Evolutionary conservation across 2,888 invertebrate species (phyloP).

Genomic region (Matsumyia berberina): DNA sequence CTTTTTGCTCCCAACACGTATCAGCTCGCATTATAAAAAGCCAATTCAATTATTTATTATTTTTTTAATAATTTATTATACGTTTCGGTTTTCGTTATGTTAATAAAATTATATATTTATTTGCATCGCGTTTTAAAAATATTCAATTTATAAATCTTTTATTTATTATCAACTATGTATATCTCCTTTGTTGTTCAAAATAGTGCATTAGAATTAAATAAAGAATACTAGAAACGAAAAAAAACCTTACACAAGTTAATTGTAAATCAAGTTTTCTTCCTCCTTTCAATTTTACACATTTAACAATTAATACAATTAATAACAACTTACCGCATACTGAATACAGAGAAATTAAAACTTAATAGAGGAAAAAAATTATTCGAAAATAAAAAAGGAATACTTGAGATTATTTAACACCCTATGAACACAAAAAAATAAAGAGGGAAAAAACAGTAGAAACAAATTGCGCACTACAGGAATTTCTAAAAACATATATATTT

Average conservation of each 20-base stretch:
- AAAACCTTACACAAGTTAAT: not conserved
- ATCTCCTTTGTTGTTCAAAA: slow-evolving; percentile 16
- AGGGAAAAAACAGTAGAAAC: not conserved
- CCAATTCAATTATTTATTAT: not conserved
- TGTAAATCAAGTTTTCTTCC: not conserved
- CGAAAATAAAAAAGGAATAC: not conserved
- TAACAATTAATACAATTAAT: slow-evolving; percentile 23
- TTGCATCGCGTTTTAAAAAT: slow-evolving; percentile 20
- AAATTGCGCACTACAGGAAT: not conserved
- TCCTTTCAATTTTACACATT: slow-evolving; percentile 1
- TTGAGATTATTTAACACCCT: slow-evolving; percentile 9
- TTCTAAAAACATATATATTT: not conserved
- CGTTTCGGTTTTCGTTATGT: not conserved
- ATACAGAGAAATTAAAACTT: not conserved
- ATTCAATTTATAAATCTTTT: slow-evolving; percentile 12
- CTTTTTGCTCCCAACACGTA: too few relatives aligned
- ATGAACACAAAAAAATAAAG: slow-evolving; percentile 3
- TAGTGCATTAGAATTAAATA: slow-evolving; percentile 19
- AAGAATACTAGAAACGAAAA: slow-evolving; percentile 6
- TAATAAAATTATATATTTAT: slow-evolving; percentile 26
- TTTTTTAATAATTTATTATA: slow-evolving; percentile 33
- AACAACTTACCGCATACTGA: slow-evolving; percentile 11
- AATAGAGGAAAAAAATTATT: not conserved
- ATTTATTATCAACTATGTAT: slow-evolving; percentile 5
- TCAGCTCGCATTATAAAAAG: not conserved